phyloP scores from a whole-genome alignment of 2,888 invertebrate genomes.

The Acanthosepion esculentum region DNA sequence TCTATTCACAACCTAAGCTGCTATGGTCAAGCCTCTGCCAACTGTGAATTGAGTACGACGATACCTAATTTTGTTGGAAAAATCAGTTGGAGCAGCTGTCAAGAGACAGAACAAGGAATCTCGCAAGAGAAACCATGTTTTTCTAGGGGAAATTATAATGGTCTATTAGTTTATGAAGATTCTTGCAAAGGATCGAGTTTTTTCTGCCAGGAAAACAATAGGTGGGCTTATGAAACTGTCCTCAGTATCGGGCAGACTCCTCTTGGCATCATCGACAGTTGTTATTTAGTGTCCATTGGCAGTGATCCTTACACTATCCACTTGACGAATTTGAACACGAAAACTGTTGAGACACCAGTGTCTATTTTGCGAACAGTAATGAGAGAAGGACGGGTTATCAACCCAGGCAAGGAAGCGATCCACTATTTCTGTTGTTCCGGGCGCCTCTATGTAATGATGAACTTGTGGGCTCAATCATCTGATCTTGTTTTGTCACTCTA shows the following conservation, averaged over 20 bases:
- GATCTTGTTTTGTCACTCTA: neutral
- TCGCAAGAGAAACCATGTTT: neutral
- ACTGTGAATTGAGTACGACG: neutral
- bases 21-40: neutral
- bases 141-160: neutral
- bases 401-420: neutral
- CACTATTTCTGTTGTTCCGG: neutral
- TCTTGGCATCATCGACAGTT: neutral
- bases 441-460: neutral
- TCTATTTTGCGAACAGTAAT: neutral
- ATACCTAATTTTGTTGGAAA: conserved; percentile 12
- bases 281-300: neutral
- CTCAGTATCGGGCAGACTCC: neutral
- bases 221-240: neutral
- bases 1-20: neutral
- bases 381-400: neutral
- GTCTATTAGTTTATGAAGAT: neutral
- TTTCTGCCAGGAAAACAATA: neutral
- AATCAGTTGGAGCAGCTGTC: neutral
- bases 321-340: neutral
- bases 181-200: neutral
- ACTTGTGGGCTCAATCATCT: neutral
- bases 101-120: neutral
- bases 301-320: neutral
- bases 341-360: neutral